Conservation (phyloP, 2,888 invertebrate genomes). For the Cataglyphis albicans region DNA sequence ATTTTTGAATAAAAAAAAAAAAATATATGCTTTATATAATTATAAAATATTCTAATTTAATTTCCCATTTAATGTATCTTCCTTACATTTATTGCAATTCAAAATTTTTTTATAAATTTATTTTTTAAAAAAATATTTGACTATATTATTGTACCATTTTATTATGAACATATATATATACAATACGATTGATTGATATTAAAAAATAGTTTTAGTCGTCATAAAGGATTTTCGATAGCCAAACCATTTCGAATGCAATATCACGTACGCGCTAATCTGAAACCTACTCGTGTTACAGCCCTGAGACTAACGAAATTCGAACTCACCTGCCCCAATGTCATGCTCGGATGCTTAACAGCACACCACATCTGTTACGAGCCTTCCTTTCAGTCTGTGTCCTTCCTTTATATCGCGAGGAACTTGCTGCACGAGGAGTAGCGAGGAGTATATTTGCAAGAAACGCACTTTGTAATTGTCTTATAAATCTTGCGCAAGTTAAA, state of each 20-base stretch:
- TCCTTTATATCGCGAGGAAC: constrained; percentile 74
- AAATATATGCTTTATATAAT: not conserved
- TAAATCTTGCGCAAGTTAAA: not conserved
- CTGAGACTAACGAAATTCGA: constrained; percentile 77
- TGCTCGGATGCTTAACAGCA: constrained; percentile 76
- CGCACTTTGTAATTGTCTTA: not conserved
- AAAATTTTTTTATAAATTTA: not conserved
- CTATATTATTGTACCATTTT: too few relatives aligned
- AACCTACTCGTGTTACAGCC: constrained; percentile 56
- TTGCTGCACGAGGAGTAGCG: constrained; percentile 11
- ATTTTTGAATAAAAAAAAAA: not conserved
- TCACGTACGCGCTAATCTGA: not conserved
- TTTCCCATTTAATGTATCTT: not conserved
- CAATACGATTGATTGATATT: not conserved
- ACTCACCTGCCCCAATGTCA: constrained; percentile 81
- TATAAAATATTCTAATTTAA: not conserved
- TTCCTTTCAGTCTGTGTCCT: constrained; percentile 78
- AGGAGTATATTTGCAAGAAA: constrained; percentile 22
- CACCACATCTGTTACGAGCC: constrained; percentile 78
- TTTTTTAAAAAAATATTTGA: not conserved
- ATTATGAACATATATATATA: not conserved
- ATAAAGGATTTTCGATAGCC: not conserved
- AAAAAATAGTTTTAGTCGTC: not conserved
- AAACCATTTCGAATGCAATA: not conserved
- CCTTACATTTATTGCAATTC: not conserved